Evolutionary conservation across 2,888 invertebrate species (phyloP), one percentile per base, ranked within the genome.

Genomic region (Megastigmus dorsalis): DNA sequence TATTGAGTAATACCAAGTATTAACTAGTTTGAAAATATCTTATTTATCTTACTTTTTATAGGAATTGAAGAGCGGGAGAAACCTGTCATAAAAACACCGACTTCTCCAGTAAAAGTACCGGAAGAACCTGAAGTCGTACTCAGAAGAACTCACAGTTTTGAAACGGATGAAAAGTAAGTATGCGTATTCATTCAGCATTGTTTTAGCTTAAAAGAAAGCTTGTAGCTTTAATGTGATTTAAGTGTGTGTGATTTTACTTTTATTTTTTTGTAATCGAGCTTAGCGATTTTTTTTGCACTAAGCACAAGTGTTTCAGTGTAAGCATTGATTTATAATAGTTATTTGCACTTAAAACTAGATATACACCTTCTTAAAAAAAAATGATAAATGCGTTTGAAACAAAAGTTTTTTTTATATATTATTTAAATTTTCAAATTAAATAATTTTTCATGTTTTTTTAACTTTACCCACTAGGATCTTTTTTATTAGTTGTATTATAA

Each of bases 91-190:
- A 88, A 84, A 78, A 82, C 88, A 69, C 84, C 88, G 73, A 84
- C 85, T 67, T 81, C 86, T 80, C 81, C 89, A 80, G 86, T 84
- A 81, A 84, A 89, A 87, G 78, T 82, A 75, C 79, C 84, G 79
- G 86, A 86, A 67, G 88, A 88, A 76, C 89, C 90, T 78, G 94
- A 94, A 86, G 92, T 93, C 77, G 91, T 93, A 79, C 89, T 96
- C 76, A 91, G 95, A 87, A 91, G 95, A 87, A 94, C 95, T 54
- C 95, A 95, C 87, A 96, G 95, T 89, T 95, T 95, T 87, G 95
- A 95, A 88, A 94, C 94, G 84, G 95, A 96, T 88, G 94, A 95
- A 89, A 94, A 94, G 96, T 96, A 90, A 92, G 95, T 93, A 76
- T 65, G 41, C 13, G 3, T 38, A 45, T 15, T 57, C 10, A n/a